Evolutionary conservation across 92 coral and sea anemone species (phyloP).

Genomic region (Porites cylindrica): DNA sequence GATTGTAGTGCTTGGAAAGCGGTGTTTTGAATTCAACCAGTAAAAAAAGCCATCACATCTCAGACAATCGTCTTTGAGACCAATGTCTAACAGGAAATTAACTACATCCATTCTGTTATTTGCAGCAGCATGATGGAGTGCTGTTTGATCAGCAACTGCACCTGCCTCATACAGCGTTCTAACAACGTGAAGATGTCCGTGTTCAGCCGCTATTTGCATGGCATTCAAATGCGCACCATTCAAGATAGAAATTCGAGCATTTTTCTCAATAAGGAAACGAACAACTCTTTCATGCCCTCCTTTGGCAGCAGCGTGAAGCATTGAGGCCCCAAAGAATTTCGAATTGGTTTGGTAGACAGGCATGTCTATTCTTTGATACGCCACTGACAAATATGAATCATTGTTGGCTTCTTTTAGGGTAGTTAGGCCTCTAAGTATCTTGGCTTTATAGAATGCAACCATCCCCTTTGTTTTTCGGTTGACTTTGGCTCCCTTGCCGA

Average conservation of each 20-base stretch:
- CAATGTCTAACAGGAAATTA: slow-evolving; percentile 17
- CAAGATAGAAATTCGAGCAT: background rate
- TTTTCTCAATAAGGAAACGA: slow-evolving; percentile 1
- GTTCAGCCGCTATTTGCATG: background rate
- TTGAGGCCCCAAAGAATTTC: slow-evolving; percentile 29
- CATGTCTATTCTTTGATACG: background rate
- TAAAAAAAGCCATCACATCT: slow-evolving; percentile 65
- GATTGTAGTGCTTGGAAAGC: slow-evolving; percentile 2
- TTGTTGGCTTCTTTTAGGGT: background rate
- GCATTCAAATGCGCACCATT: slow-evolving; percentile 45
- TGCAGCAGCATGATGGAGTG: slow-evolving; percentile 73
- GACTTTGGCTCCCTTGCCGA: slow-evolving; percentile 59
- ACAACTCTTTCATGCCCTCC: slow-evolving; percentile 57
- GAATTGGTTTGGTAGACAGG: slow-evolving; percentile 41
- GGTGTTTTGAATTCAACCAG: slow-evolving; percentile 39
- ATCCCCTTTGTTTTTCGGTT: slow-evolving; percentile 33
- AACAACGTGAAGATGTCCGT: slow-evolving; percentile 49
- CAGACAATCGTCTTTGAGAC: slow-evolving; percentile 55
- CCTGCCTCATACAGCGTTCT: slow-evolving; percentile 40
- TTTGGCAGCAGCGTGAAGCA: slow-evolving; percentile 64
- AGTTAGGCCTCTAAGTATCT: background rate
- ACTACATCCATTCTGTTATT: slow-evolving; percentile 59
- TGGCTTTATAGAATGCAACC: background rate
- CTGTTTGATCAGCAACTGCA: slow-evolving; percentile 45
- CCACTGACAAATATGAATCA: too few relatives aligned